These are phyloP conservation scores for Ectemnius lituratus DNA, from an alignment of 2,888 invertebrate genomes.

Conservation along the genomic window DNA sequence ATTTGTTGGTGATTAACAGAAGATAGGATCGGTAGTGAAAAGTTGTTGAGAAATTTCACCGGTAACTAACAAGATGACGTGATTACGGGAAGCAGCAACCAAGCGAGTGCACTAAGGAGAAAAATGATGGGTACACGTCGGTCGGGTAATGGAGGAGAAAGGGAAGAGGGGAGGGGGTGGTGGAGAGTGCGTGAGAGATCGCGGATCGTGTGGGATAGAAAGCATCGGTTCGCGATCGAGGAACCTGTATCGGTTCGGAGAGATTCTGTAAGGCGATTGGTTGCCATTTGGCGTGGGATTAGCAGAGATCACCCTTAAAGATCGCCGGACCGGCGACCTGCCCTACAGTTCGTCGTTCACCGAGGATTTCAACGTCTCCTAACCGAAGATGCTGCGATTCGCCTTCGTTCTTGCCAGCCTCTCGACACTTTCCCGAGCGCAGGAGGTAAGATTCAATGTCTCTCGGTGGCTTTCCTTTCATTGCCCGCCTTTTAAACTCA, in stretches of 20 bases:
- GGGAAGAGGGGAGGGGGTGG: constrained; percentile 20
- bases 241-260: constrained; percentile 7
- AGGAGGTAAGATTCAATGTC: too few species aligned
- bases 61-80: too few species aligned
- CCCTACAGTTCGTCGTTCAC: constrained; percentile 31
- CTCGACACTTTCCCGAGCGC: too few species aligned
- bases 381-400: constrained; percentile 17
- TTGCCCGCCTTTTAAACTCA: too few species aligned
- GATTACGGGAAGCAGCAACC: neutral
- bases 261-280: constrained; percentile 33
- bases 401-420: constrained; percentile 3
- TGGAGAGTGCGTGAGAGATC: constrained; percentile 9
- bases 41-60: too few species aligned
- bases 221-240: constrained; percentile 29
- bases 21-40: too few species aligned
- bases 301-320: constrained; percentile 41
- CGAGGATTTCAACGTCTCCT: constrained; percentile 5
- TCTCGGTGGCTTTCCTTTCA: too few species aligned
- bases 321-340: constrained; percentile 35
- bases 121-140: neutral
- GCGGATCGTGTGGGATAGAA: constrained; percentile 33
- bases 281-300: constrained; percentile 36
- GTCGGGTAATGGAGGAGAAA: constrained; percentile 9
- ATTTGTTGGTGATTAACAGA: too few species aligned
- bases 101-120: neutral